Percentiles rank a stretch among this genome's conserved stretches.
phyloP scores from a whole-genome alignment of 1,140 invertebrate genomes.

The Aphelinus certus region DNA sequence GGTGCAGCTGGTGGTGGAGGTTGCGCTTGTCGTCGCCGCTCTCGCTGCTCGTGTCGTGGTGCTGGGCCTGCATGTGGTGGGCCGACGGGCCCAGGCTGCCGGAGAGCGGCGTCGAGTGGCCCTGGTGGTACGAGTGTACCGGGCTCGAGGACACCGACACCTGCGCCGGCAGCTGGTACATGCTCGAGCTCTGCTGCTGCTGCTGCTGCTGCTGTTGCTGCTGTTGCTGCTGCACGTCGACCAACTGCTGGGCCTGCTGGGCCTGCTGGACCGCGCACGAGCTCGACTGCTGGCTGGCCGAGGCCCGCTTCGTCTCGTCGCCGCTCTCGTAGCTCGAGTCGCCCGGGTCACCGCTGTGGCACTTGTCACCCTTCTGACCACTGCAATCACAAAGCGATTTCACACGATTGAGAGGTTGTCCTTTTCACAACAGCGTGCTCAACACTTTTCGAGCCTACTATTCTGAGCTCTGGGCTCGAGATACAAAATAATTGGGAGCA shows the following conservation, averaged over 20 bases:
- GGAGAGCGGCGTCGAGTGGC: slow-evolving; percentile 46
- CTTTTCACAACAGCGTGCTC: too few relatives aligned
- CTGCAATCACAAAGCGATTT: slow-evolving; percentile 39
- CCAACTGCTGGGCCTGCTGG: slow-evolving; percentile 44
- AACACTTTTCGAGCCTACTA: too few relatives aligned
- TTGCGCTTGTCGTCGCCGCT: slow-evolving; percentile 64
- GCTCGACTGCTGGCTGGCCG: slow-evolving; percentile 45
- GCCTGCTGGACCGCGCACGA: slow-evolving; percentile 44
- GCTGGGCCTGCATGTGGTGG: slow-evolving; percentile 39
- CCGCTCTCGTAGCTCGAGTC: slow-evolving; percentile 64
- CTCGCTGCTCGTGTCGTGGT: slow-evolving; percentile 63
- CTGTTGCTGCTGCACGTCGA: slow-evolving; percentile 44
- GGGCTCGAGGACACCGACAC: slow-evolving; percentile 62
- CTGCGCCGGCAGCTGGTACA: slow-evolving; percentile 66
- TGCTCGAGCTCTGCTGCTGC: slow-evolving; percentile 61
- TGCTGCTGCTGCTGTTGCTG: slow-evolving; percentile 58
- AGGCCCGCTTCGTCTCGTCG: slow-evolving; percentile 58
- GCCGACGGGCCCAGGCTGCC: slow-evolving; percentile 45
- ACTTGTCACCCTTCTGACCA: slow-evolving; percentile 62
- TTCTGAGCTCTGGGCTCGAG: too few relatives aligned
- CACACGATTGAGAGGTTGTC: too few relatives aligned
- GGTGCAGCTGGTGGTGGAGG: slow-evolving; percentile 61
- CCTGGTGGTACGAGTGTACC: slow-evolving; percentile 60
- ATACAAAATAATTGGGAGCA: too few relatives aligned
- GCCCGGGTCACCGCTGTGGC: slow-evolving; percentile 54